Evolutionary conservation across 2,797 vertebrate species (phyloP).

Genomic region (Rachycentron canadum): DNA sequence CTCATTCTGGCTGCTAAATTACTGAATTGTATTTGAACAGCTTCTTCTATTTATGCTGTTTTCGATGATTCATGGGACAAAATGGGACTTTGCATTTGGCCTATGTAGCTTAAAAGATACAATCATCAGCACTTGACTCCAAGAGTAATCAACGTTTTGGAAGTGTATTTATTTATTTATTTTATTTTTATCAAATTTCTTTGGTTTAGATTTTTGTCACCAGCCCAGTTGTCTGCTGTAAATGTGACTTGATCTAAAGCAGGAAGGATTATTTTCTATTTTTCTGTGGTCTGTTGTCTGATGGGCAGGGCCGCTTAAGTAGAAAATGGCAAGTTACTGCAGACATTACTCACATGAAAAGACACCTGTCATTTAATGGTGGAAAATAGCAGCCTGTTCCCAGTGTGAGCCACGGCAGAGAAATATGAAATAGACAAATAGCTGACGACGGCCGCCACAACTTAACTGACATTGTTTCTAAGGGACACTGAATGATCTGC

Average conservation of each 20-base stretch:
- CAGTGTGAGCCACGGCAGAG: background rate
- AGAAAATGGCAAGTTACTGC: no score
- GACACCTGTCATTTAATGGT: constrained; percentile 9
- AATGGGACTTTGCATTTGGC: background rate
- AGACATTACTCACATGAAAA: background rate
- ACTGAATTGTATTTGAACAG: background rate
- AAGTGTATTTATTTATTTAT: no score
- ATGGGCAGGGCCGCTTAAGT: background rate
- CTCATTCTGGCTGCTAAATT: constrained; percentile 1
- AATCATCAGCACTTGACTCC: no score
- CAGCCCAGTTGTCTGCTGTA: background rate
- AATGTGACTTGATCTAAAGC: background rate
- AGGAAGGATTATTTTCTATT: constrained; percentile 4
- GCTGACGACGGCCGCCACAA: accelerated
- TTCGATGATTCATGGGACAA: constrained; percentile 11
- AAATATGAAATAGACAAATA: background rate
- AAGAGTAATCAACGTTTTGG: background rate
- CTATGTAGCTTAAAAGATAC: background rate
- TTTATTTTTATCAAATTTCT: background rate
- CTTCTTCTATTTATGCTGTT: background rate
- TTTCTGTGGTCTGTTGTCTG: background rate
- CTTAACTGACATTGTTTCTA: background rate
- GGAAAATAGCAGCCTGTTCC: constrained; percentile 13
- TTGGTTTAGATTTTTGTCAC: background rate
- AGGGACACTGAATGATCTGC: background rate